Evolutionary conservation across 2,797 vertebrate genomes (phyloP).

Genomic region (Amblyraja radiata): DNA sequence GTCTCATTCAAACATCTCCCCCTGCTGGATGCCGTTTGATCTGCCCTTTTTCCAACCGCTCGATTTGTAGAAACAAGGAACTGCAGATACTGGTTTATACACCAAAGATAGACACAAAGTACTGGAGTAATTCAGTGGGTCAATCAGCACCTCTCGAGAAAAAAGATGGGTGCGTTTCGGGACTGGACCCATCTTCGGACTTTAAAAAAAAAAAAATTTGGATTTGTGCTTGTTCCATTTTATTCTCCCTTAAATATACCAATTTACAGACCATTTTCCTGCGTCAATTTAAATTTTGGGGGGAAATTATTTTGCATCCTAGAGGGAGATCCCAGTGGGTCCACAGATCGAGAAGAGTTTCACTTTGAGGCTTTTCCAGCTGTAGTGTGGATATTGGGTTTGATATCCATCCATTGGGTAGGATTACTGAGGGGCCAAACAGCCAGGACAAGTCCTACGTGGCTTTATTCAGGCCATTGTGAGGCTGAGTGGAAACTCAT

Average conservation of each 20-base stretch:
- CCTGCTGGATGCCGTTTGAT: neutral
- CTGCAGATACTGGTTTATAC: too few relatives aligned
- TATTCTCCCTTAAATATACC: neutral
- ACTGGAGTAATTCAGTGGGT: too few relatives aligned
- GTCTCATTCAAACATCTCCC: neutral
- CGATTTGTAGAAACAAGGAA: too few relatives aligned
- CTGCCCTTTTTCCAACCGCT: neutral
- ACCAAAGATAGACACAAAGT: too few relatives aligned
- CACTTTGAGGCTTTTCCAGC: too few relatives aligned
- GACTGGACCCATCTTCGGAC: too few relatives aligned
- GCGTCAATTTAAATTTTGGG: neutral
- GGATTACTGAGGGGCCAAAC: neutral
- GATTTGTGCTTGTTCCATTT: neutral
- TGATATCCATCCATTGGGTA: too few relatives aligned
- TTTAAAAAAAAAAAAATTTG: too few relatives aligned
- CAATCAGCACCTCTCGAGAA: too few relatives aligned
- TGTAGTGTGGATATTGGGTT: neutral
- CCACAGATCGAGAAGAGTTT: neutral
- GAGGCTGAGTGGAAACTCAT: neutral
- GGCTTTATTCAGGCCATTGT: neutral
- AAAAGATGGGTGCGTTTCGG: too few relatives aligned
- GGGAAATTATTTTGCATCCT: neutral
- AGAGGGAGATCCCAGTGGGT: neutral
- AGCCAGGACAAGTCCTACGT: neutral
- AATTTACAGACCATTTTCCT: neutral